Conservation (phyloP, 1,140 invertebrate genomes). For the Wasmannia auropunctata region DNA sequence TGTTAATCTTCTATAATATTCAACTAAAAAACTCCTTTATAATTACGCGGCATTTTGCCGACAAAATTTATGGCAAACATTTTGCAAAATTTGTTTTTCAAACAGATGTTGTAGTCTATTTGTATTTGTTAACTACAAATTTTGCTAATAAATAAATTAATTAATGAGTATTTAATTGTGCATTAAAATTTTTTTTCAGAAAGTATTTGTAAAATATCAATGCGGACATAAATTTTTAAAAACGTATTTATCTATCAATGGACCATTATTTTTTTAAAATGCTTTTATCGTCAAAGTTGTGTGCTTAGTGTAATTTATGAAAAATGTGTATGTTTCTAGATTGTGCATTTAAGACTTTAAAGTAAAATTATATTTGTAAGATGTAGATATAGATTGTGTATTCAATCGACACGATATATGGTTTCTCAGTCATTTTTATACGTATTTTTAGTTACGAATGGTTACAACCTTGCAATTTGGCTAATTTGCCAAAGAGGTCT, state of each 20-base stretch:
- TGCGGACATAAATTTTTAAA: background rate
- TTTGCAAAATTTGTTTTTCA: background rate
- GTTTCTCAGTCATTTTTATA: conserved; percentile 62
- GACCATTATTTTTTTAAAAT: background rate
- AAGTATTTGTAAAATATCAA: background rate
- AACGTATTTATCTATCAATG: background rate
- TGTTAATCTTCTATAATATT: background rate
- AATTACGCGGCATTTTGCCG: background rate
- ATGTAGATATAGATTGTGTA: conserved; percentile 20
- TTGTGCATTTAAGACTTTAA: conserved; percentile 56
- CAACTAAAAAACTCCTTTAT: background rate
- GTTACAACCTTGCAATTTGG: conserved; percentile 3
- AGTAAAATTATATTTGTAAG: background rate
- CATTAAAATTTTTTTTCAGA: background rate
- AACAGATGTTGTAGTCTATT: background rate
- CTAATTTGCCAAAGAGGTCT: conserved; percentile 34
- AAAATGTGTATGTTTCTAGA: conserved; percentile 39
- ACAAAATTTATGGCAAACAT: background rate
- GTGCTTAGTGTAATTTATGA: background rate
- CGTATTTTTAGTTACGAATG: conserved; percentile 45
- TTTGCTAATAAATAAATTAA: background rate
- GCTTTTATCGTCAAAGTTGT: conserved; percentile 12
- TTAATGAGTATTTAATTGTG: background rate
- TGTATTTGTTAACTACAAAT: background rate
- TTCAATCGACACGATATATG: conserved; percentile 20